Evolutionary conservation across 2,113 vertebrate genomes (phyloP), one percentile per base, ranked within the genome.

Genomic region (Nothobranchius furzeri): DNA sequence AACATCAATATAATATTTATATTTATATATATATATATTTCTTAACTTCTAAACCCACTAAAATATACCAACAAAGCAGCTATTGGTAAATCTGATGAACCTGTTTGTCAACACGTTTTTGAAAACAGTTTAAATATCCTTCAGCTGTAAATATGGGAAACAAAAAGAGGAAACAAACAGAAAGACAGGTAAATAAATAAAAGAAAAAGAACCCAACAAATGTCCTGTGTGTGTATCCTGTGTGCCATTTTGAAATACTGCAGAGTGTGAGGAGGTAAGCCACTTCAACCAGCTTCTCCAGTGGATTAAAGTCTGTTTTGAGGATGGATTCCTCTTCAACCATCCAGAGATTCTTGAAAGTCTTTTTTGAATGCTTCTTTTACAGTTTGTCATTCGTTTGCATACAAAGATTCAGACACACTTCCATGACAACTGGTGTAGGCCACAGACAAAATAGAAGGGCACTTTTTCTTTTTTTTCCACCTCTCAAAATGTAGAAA

Each of bases 61-160:
- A 94, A 93, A 92, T 89, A 93, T 46, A 92, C 90, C 94, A 93
- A 95, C 90, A 90, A 95, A 97, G 95, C 95, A 97, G 93, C 95
- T 93, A 90, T 95, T 96, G 95, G 96, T 97, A 95, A 94, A 95
- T 93, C 86, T 92, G 93, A 95, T 90, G 90, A 94, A 93, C 88
- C 89, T 88, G 70, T 88, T 88, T 68, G 87, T 85, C 75, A 61
- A 79, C 83, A 42, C 76, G 71, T 83, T 79, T 81, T 73, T 88
- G 83, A 89, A 85, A 91, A 89, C 70, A 65, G 73, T 91, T 92
- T 89, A 90, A 91, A 92, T 92, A 92, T 90, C 90, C 93, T 94
- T 94, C 94, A 83, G 89, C 90, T 89, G 87, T 88, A 85, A 87
- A 89, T 90, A 88, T 92, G 76, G 54, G 12, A 20, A 40, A 42